A percentile compares a stretch with the other conserved stretches of the same genome.
These are phyloP conservation scores for Bostrychus sinensis DNA, from an alignment of 2,113 vertebrate genomes.

Conservation along the genomic window DNA sequence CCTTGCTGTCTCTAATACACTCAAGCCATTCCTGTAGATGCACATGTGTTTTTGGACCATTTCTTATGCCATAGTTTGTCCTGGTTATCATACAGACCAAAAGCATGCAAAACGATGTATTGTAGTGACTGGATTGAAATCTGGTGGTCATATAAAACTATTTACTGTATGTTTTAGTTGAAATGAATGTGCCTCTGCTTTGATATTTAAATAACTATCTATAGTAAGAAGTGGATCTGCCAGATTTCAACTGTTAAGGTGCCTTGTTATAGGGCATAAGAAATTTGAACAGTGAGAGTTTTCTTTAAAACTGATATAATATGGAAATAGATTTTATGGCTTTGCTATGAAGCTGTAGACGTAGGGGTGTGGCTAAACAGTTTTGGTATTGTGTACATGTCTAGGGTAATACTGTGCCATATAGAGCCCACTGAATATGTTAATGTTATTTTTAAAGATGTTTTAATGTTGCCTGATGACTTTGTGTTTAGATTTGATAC, in stretches of 20 bases:
- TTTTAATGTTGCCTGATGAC: constrained; percentile 83
- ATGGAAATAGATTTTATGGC: constrained; percentile 71
- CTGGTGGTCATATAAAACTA: constrained; percentile 74
- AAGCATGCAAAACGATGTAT: constrained; percentile 74
- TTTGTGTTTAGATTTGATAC: constrained; percentile 83
- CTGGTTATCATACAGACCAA: constrained; percentile 74
- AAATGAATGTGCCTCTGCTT: constrained; percentile 81
- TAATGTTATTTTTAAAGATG: constrained; percentile 80
- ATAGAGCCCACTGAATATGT: constrained; percentile 80
- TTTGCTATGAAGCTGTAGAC: constrained; percentile 78
- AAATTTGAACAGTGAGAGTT: constrained; percentile 63
- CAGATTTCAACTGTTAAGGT: constrained; percentile 77
- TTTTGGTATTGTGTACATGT: constrained; percentile 82
- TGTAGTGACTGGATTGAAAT: constrained; percentile 76
- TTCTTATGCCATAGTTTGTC: constrained; percentile 76
- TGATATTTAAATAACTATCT: constrained; percentile 76
- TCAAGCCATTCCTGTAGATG: constrained; percentile 73
- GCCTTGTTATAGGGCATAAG: constrained; percentile 80
- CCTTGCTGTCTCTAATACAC: constrained; percentile 70
- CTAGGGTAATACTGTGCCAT: constrained; percentile 81
- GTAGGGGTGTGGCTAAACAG: constrained; percentile 79
- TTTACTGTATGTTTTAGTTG: constrained; percentile 77
- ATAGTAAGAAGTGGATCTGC: constrained; percentile 68
- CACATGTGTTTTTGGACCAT: constrained; percentile 74
- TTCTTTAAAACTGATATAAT: constrained; percentile 48